phyloP scores from a whole-genome alignment of 2,113 vertebrate genomes.

The western clawed frog (Xenopus tropicalis) region UCB_Xtro_10.0 CM004443.2:201035501-201036000 shows the following conservation, averaged over 20 bases:
- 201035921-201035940: neutral
- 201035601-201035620: too few relatives aligned
- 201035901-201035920: conserved; percentile 14
- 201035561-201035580: too few relatives aligned
- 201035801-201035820: neutral
- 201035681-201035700: conserved; percentile 2
- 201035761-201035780: conserved; percentile 17
- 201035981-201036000: neutral
- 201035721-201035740: conserved; percentile 33
- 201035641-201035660: neutral
- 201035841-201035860: neutral
- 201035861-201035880: neutral
- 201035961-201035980: neutral
- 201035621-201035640: neutral
- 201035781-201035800: conserved; percentile 33
- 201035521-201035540: too few relatives aligned
- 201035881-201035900: conserved; percentile 5
- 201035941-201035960: too few relatives aligned
- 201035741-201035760: conserved; percentile 35
- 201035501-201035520: too few relatives aligned
- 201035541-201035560: too few relatives aligned
- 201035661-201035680: neutral
- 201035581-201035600: too few relatives aligned
- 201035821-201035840: neutral
- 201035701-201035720: conserved; percentile 42